Conservation (phyloP, 2,888 invertebrate species). For the Leucophenga montana region DNA sequence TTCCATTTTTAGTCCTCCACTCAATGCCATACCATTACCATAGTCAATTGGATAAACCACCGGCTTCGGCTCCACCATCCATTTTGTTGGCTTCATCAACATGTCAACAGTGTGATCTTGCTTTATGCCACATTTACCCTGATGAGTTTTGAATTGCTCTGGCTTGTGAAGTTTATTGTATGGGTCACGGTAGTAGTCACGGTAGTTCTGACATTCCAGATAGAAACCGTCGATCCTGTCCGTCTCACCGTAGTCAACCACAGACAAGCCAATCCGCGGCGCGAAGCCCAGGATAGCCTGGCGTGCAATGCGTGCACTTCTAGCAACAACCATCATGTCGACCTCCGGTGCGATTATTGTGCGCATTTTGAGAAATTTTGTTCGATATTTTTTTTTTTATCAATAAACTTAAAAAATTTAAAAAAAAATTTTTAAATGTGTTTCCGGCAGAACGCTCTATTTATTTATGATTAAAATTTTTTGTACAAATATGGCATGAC, state of each 20-base stretch:
- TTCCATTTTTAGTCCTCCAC: slow-evolving; percentile 39
- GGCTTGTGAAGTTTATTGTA: slow-evolving; percentile 55
- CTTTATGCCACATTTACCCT: slow-evolving; percentile 47
- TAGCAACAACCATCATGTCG: slow-evolving; percentile 59
- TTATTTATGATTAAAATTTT: no score
- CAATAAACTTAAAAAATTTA: neutral
- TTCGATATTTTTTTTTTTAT: no score
- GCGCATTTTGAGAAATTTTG: slow-evolving; percentile 38
- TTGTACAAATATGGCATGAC: no score
- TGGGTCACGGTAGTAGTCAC: slow-evolving; percentile 67
- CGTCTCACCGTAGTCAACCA: slow-evolving; percentile 58
- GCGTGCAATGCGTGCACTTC: slow-evolving; percentile 55
- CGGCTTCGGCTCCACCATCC: slow-evolving; percentile 49
- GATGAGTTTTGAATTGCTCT: slow-evolving; percentile 42
- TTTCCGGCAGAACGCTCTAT: no score
- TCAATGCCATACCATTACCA: slow-evolving; percentile 36
- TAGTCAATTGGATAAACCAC: slow-evolving; percentile 49
- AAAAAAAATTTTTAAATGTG: neutral
- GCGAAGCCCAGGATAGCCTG: slow-evolving; percentile 55
- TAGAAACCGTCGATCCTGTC: slow-evolving; percentile 62
- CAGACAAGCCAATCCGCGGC: slow-evolving; percentile 57
- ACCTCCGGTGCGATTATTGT: slow-evolving; percentile 58
- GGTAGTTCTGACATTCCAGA: slow-evolving; percentile 59
- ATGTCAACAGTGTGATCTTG: slow-evolving; percentile 40
- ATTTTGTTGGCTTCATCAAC: slow-evolving; percentile 42